phyloP scores from a whole-genome alignment of 2,888 invertebrate genomes.

The Mystacides longicornis region DNA sequence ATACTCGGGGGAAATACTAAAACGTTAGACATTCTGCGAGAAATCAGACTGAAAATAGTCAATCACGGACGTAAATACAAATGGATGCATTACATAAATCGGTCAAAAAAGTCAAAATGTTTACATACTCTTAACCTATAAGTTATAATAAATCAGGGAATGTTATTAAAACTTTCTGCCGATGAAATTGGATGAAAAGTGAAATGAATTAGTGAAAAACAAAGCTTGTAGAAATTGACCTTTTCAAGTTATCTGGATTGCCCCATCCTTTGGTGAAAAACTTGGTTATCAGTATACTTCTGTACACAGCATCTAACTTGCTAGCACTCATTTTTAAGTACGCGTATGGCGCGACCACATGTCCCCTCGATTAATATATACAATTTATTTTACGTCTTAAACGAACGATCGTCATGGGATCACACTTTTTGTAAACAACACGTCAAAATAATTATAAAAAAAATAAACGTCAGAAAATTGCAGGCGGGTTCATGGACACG shows the following conservation, averaged over 20 bases:
- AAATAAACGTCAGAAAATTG: too few species aligned
- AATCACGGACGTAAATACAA: not conserved
- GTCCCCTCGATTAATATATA: too few species aligned
- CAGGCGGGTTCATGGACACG: too few species aligned
- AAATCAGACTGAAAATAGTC: too few species aligned
- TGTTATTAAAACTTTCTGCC: not conserved
- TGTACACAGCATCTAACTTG: constrained; percentile 71
- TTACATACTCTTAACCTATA: constrained; percentile 3
- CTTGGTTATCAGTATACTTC: constrained; percentile 78
- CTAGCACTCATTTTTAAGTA: constrained; percentile 56
- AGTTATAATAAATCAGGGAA: not conserved
- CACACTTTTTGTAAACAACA: too few species aligned
- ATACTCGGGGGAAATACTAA: too few species aligned
- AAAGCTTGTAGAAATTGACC: constrained; percentile 45
- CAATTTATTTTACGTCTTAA: too few species aligned
- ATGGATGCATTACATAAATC: constrained; percentile 19
- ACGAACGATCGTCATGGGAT: too few species aligned
- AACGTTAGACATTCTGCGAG: too few species aligned
- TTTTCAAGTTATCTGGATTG: constrained; percentile 80
- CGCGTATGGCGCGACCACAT: too few species aligned
- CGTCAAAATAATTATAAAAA: too few species aligned
- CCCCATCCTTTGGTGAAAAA: constrained; percentile 98
- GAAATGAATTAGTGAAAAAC: not conserved
- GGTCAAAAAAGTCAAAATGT: constrained; percentile 12
- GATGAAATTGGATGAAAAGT: not conserved